Percentiles rank a stretch among this genome's conserved stretches.
These are phyloP conservation scores for Morus bassanus DNA, from an alignment of 2,797 vertebrate genomes.

Conservation along the genomic window DNA sequence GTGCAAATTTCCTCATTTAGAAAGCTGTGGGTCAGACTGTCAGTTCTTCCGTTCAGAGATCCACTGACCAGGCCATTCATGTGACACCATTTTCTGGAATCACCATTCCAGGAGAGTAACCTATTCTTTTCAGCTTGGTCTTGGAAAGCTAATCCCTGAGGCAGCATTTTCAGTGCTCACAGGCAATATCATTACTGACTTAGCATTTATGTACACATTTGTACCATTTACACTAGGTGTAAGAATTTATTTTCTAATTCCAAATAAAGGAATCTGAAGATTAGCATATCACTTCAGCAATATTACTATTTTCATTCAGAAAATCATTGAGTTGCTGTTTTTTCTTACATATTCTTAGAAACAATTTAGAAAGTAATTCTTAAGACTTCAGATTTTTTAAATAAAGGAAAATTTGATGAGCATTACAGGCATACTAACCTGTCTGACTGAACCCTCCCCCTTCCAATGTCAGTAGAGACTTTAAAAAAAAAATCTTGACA, in stretches of 20 bases:
- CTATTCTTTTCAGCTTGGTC: background rate
- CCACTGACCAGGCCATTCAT: background rate
- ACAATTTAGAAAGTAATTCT: background rate
- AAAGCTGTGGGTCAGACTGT: background rate
- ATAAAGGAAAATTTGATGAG: background rate
- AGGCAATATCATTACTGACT: background rate
- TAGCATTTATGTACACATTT: background rate
- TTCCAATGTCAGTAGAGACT: background rate
- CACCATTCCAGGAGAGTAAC: background rate
- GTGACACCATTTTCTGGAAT: background rate
- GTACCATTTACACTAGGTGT: background rate
- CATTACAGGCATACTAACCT: background rate
- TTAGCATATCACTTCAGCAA: background rate
- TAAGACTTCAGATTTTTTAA: background rate
- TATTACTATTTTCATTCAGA: background rate
- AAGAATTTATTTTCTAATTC: background rate
- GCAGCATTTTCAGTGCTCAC: background rate
- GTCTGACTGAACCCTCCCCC: background rate
- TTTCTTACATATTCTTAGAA: background rate
- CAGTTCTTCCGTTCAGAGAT: background rate
- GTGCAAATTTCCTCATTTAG: background rate
- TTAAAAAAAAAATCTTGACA: background rate
- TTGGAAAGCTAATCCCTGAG: background rate
- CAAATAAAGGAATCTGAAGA: background rate
- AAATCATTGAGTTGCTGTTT: background rate